Base-by-base conservation (phyloP, 2,888 invertebrate species). In the Synanthedon andrenaeformis region DNA sequence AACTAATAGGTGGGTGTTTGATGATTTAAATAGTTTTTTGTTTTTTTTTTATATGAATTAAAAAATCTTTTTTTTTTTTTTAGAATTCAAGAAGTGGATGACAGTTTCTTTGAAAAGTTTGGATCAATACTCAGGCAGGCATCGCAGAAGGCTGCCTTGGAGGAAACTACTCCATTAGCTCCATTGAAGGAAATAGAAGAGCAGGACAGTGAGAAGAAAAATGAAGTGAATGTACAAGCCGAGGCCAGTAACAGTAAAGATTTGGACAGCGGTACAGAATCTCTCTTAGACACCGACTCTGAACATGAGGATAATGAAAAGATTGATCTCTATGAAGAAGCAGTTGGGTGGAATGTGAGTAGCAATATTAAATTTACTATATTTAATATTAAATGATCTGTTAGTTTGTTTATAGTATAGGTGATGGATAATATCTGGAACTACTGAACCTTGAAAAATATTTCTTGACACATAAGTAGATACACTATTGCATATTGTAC, bases 31-130 rank as follows among this genome's bases (percentile, higher is more conserved):
- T 35, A 35, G 10, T 35, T 35, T 19, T 19, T 17, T 50, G 19
- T 19, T 17, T 0, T 13, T 17, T 52, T 54, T 53, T 55, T 49
- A 5, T 49, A n/a, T 2, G n/a, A 8, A n/a, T 6, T 1, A 42
- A 11, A 42, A n/a, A 11, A 4, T 3, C 4, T 13, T 45, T 5
- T 13, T 45, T n/a, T 0, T 2, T 45, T 13, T 13, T 45, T 17
- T 85, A 94, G 94, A 84, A 90, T 95, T 60, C 94, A 94, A 84
- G 93, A 94, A 82, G 89, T 93, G 14, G 95, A 95, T 75, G 94
- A 93, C 62, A 92, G 94, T 52, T 95, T 95, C 78, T 95, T 95
- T 72, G 95, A 95, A 74, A 93, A 92, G 68, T 93, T 95, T 65
- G 94, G 94, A 0, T 92, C 92, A 0, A 84, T 94, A 52, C 79